Evolutionary conservation across 1,140 invertebrate genomes (phyloP), one percentile per base, ranked within the genome.

Genomic region (Gonioctena quinquepunctata): DNA sequence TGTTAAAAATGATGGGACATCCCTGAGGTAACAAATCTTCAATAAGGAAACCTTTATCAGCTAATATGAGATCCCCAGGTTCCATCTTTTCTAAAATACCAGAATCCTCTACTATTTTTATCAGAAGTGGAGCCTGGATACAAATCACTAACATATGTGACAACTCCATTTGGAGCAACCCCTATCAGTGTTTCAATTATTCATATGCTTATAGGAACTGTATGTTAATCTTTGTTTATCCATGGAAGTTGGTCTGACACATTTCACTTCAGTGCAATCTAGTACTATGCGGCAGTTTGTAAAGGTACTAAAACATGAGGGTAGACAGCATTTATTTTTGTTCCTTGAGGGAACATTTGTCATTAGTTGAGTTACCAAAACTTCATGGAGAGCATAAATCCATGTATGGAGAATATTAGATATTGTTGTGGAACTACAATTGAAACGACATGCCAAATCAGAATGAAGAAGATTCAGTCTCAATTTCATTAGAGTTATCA

Each of bases 161-260:
- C 28, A 16, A 72, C 69, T 13, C 72, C 75, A 72, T 76, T 76
- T 54, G 69, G 75, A 21, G 75, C 72, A 50, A 76, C 67, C 23
- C 69, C 66, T 22, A 76, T 28, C 23, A 76, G 16, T 66, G 59
- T 71, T 73, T 7, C 62, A 50, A 11, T 62, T 73, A 48, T 70
- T 70, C 11, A 8, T 49, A 52, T 70, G 68, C 50, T 70, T 73
- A 42, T 73, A 67, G 0, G 50, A 25, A 63, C 69, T 74, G 60
- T 60, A 69, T 21, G 66, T 74, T n/a, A 25, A 18, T 60, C 42
- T 69, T 48, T 72, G 66, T 50, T 23, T 72, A 22, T 27, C 23
- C 57, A 74, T 48, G 18, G 25, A 25, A 25, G 4, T 54, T 48
- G 69, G 61, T 23, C 52, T 26, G 16, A 54, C 59, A 33, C 25